Base-by-base conservation (phyloP, 2,888 invertebrate genomes). In the Diogma glabrata region DNA sequence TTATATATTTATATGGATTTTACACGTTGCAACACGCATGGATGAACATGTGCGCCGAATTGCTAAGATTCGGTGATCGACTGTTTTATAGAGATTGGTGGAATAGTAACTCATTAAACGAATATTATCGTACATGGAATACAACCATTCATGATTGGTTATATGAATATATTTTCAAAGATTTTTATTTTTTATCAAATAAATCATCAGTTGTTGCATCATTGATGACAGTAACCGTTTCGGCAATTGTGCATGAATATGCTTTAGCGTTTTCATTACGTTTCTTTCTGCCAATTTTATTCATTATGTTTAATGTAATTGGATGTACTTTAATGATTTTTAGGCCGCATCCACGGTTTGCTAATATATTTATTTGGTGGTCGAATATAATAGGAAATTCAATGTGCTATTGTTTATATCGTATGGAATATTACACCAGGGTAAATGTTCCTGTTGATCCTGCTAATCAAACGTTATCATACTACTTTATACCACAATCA, bases 211-310 rank as follows among this genome's bases (percentile, higher is more conserved):
- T n/a, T n/a, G n/a, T n/a, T n/a, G n/a, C n/a, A n/a, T n/a, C n/a
- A n/a, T n/a, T n/a, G n/a, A n/a, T n/a, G n/a, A n/a, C n/a, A n/a
- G n/a, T n/a, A n/a, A n/a, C n/a, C n/a, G n/a, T n/a, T n/a, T 93
- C 93, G 0, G 83, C 91, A 0, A 60, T 85, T 1, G 80, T 88
- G 53, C 93, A 94, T 65, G 93, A 94, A 66, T 82, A 88, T 66
- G 77, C 90, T 51, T 63, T 93, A 14, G 75, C 78, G 1, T 72
- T 87, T 40, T 75, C 82, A 1, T 81, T 90, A 59, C 78, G 86
- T n/a, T 86, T 89, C 67, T 89, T 88, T 69, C 88, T 87, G 60
- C 93, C 93, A 0, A 80, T 88, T 5, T 71, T 92, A 59, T 73
- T 90, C 58, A 56, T 84, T 10, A 69, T 84, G 60, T 92, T 92